Evolutionary conservation across 2,888 invertebrate species (phyloP), one percentile per base, ranked within the genome.

Genomic region (Nomada fabriciana): DNA sequence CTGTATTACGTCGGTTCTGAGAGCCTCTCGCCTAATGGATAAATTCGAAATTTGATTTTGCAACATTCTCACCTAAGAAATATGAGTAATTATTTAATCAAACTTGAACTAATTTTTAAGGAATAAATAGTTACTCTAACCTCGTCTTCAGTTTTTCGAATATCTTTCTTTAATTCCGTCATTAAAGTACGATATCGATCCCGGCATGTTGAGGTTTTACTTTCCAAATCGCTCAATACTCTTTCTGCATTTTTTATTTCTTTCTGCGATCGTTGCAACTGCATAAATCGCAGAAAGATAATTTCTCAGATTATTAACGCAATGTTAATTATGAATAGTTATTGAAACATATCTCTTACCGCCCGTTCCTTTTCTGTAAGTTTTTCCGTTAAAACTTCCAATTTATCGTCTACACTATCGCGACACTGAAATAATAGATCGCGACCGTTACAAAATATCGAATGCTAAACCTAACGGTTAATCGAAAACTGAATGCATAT

Each of bases 101-200:
- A 29, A 50, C 53, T 11, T 23, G 15, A 73, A 42, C 50, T 59
- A 20, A 2, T 61, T 50, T 15, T 13, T n/a, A 15, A n/a, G 23
- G 3, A 15, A 18, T 18, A 29, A n/a, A 53, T 47, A 9, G 18
- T 23, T 23, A 13, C 75, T 75, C 86, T 76, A 83, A 92, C 92
- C 89, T 92, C 90, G 42, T 84, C 73, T 73, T 91, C 90, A 5
- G 89, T 91, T 77, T 87, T 85, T 23, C 74, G 71, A 65, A 92
- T 82, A n/a, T 91, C 90, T 53, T 82, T 86, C 76, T 90, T 91
- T 55, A 92, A 82, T 59, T 88, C 90, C 1, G 65, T 79, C 76
- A 91, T 83, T 59, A 91, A 84, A 59, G 63, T 80, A 59, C 85
- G 89, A 65, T 90, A 90, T 7, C 88, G 81, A 82, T 83, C 81